Evolutionary conservation across 2,888 invertebrate genomes (phyloP).

Genomic region (Callimorpha dominula): DNA sequence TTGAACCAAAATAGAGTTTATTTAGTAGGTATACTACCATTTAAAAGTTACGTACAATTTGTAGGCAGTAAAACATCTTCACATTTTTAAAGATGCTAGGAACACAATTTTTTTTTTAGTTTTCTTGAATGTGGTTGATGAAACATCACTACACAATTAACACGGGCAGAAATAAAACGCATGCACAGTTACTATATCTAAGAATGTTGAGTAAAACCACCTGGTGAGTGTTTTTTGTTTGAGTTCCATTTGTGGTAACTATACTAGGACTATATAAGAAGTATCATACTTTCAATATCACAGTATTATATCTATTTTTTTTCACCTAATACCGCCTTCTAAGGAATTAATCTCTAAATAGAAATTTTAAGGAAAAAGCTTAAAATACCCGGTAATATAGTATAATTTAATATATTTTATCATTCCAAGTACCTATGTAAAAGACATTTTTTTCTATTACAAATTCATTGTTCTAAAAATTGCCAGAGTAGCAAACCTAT

Average conservation of each 20-base stretch:
- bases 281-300: no score
- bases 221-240: background rate
- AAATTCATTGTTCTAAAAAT: background rate
- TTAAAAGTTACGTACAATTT: no score
- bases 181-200: background rate
- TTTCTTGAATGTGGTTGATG: background rate
- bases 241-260: background rate
- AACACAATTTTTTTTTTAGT: background rate
- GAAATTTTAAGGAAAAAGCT: background rate
- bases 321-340: no score
- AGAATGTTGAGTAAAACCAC: background rate
- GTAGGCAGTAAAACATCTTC: no score
- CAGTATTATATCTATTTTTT: no score
- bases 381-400: background rate
- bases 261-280: no score
- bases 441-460: background rate
- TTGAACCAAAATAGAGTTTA: no score
- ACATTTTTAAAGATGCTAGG: no score
- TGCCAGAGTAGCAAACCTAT: background rate
- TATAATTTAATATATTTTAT: constrained; percentile 30
- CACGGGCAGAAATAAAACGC: background rate
- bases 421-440: constrained; percentile 31
- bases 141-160: no score
- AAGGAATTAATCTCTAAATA: background rate
- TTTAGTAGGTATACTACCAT: no score